A percentile compares a stretch with the other conserved stretches of the same genome.
Evolutionary conservation across 1,140 invertebrate genomes (phyloP).

Genomic region (Copidosoma floridanum): DNA sequence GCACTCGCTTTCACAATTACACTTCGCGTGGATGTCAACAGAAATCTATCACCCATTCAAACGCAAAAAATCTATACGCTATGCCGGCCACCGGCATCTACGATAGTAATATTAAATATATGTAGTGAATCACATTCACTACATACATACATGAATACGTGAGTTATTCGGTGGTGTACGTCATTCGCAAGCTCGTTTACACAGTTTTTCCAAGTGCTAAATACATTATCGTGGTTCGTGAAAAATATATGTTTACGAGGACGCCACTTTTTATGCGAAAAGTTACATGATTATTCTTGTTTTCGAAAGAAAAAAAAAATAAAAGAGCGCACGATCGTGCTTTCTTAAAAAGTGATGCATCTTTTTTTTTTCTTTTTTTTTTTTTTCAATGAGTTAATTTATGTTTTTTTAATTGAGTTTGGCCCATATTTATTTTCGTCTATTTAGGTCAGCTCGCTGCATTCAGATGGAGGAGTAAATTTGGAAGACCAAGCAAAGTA

Average conservation of each 20-base stretch:
- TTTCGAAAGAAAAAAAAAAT: constrained; percentile 9
- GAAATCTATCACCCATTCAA: not conserved
- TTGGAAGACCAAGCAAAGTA: constrained; percentile 75
- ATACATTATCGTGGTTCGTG: no score
- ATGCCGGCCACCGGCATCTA: no score
- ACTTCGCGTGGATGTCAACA: not conserved
- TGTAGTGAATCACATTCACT: no score
- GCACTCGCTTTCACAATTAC: no score
- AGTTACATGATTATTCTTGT: constrained; percentile 3
- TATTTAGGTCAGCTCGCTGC: constrained; percentile 75
- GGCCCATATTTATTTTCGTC: constrained; percentile 28
- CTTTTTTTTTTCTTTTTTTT: constrained; percentile 1
- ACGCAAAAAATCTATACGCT: constrained; percentile 5
- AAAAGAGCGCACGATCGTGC: not conserved
- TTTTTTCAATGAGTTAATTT: not conserved
- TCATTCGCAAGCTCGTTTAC: no score
- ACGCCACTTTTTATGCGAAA: no score
- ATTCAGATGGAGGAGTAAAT: constrained; percentile 76
- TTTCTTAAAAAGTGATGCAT: constrained; percentile 1
- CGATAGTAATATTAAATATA: no score
- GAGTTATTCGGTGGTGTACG: no score
- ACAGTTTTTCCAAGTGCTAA: no score
- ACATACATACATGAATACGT: no score
- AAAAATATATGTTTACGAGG: not conserved
- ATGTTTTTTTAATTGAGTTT: constrained; percentile 18